A percentile compares a stretch with the other conserved stretches of the same genome.
phyloP scores from a whole-genome alignment of 2,113 vertebrate species.

The Sebastes schlegelii region DNA sequence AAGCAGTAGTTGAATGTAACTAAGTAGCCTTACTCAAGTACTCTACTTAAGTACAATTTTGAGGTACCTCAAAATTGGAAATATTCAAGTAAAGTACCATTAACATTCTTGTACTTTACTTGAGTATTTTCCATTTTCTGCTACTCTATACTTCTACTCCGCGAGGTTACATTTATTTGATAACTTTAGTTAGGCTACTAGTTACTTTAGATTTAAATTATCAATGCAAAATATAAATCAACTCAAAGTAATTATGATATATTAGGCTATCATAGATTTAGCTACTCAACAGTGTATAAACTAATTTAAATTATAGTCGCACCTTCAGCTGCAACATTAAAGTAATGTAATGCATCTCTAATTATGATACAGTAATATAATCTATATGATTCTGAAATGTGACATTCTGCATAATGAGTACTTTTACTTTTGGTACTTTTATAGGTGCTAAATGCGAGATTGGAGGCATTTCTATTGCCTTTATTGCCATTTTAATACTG shows the following conservation, averaged over 20 bases:
- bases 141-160: not conserved
- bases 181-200: not conserved
- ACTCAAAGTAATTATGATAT: not conserved
- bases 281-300: no score
- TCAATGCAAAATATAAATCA: not conserved
- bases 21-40: no score
- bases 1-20: no score
- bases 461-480: no score
- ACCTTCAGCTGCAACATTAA: not conserved
- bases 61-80: no score
- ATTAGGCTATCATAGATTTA: not conserved
- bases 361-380: not conserved
- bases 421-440: not conserved
- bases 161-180: not conserved
- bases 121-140: no score
- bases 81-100: no score
- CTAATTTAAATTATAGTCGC: no score
- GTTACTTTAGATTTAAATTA: not conserved
- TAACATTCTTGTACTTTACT: no score
- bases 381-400: not conserved
- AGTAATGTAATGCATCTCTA: not conserved
- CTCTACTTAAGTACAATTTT: no score
- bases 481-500: not conserved
- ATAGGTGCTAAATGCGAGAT: not conserved
- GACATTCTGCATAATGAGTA: not conserved